These are phyloP conservation scores for Egretta garzetta DNA, from an alignment of 2,113 vertebrate genomes.

Conservation along the genomic window DNA sequence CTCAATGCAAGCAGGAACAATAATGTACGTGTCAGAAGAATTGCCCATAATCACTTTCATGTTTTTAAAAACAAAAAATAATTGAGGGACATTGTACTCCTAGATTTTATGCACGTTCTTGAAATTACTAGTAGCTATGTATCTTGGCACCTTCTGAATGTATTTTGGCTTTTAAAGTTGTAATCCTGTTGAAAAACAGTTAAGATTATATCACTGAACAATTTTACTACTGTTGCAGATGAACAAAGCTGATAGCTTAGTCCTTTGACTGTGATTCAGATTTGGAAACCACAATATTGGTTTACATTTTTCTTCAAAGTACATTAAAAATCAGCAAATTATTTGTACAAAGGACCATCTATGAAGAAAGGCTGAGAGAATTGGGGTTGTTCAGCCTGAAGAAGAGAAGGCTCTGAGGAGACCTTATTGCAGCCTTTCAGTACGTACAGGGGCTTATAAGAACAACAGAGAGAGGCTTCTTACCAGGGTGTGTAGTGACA, in stretches of 20 bases:
- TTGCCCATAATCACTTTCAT: background rate
- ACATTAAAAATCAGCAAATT: background rate
- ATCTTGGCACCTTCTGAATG: background rate
- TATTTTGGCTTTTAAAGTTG: background rate
- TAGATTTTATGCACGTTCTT: background rate
- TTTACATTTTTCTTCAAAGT: background rate
- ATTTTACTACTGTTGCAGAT: background rate
- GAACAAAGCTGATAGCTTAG: background rate
- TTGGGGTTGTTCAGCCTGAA: background rate
- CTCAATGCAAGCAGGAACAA: background rate
- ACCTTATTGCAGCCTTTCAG: background rate
- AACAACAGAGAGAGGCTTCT: background rate
- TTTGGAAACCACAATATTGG: background rate
- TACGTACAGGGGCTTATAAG: rapidly evolving
- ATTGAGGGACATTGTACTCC: background rate
- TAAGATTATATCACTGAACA: background rate
- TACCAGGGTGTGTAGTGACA: background rate
- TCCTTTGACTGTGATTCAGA: background rate
- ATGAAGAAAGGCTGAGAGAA: background rate
- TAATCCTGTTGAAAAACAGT: background rate
- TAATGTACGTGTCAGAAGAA: background rate
- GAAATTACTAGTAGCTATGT: background rate
- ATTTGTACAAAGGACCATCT: background rate
- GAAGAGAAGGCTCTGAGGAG: background rate
- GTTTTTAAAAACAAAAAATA: background rate